Evolutionary conservation across 2,113 vertebrate species (phyloP), one percentile per base, ranked within the genome.

Genomic region (Heliornis fulica): DNA sequence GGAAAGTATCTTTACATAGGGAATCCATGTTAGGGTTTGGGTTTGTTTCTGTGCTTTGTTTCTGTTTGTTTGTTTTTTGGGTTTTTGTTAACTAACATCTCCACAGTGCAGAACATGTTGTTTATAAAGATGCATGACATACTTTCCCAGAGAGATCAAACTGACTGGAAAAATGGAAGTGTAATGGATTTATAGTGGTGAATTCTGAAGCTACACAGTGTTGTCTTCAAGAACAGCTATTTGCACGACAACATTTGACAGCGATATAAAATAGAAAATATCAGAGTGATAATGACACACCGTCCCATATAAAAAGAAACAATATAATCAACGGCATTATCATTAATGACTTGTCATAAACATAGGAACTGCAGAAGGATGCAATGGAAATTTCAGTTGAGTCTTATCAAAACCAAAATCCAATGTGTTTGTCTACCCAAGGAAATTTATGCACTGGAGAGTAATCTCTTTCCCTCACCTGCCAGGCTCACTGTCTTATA

Each of bases 71-170:
- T 15, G 74, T n/a, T 85, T 95, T 85, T 83, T 6, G 19, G 45
- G 4, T 46, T 46, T 46, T 46, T 22, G 20, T 46, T 11, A 22
- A 53, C 41, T 57, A 76, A 54, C 56, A 75, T 83, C 48, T 93
- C 94, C 46, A 86, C 76, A 70, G 76, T 92, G 85, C 26, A 93
- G 88, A 96, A 95, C 60, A 71, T 31, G 46, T 61, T 96, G 74
- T 70, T 93, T 88, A 77, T 86, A 75, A 94, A 66, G 85, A 92
- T 26, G 60, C 51, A 88, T 71, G 85, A 86, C 92, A 92, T 61
- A 71, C 60, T 78, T 90, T 92, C 92, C 94, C 83, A 93, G 82
- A 88, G 90, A 92, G 87, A 94, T 88, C 87, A 94, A 94, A 93
- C 92, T 86, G 76, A 59, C 83, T 94, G 86, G 88, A 93, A 95